Conservation (phyloP, 2,113 vertebrate species). For the Hemicordylus capensis region DNA sequence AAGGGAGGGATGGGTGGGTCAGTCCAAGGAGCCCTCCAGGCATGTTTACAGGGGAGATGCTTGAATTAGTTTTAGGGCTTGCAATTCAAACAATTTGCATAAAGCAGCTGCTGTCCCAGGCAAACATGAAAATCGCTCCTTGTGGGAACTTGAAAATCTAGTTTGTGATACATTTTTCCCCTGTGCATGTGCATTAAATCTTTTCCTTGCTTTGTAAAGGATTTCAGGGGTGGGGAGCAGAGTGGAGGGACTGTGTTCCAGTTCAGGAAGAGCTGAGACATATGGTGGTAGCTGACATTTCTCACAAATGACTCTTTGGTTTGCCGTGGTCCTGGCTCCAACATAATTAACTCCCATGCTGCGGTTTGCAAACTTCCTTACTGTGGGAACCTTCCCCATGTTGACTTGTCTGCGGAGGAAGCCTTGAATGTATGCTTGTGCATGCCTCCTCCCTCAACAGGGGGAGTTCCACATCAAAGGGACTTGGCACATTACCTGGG, state of each 20-base stretch:
- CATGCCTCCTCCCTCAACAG: too few relatives aligned
- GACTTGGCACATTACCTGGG: too few relatives aligned
- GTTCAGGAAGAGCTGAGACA: conserved; percentile 56
- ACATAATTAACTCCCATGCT: conserved; percentile 36
- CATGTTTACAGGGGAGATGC: conserved; percentile 70
- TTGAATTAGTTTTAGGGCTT: conserved; percentile 74
- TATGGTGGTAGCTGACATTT: conserved; percentile 16
- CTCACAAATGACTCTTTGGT: conserved; percentile 38
- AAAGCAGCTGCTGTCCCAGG: conserved; percentile 64
- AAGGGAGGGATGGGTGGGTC: conserved; percentile 73
- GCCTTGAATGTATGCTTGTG: neutral
- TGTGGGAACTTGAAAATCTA: conserved; percentile 70
- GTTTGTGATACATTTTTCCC: conserved; percentile 30
- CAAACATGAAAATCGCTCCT: conserved; percentile 62
- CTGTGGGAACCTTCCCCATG: neutral
- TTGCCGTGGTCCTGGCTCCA: conserved; percentile 28
- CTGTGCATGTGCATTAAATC: neutral
- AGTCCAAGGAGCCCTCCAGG: conserved; percentile 71
- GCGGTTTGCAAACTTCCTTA: neutral
- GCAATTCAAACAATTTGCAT: conserved; percentile 67
- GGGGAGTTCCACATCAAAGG: too few relatives aligned
- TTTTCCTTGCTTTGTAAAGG: conserved; percentile 39
- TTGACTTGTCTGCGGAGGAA: neutral
- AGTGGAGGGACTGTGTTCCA: conserved; percentile 42
- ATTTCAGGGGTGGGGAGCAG: conserved; percentile 48